Conservation (phyloP, 1,140 invertebrate species). For the Ptiloglossa arizonensis region DNA sequence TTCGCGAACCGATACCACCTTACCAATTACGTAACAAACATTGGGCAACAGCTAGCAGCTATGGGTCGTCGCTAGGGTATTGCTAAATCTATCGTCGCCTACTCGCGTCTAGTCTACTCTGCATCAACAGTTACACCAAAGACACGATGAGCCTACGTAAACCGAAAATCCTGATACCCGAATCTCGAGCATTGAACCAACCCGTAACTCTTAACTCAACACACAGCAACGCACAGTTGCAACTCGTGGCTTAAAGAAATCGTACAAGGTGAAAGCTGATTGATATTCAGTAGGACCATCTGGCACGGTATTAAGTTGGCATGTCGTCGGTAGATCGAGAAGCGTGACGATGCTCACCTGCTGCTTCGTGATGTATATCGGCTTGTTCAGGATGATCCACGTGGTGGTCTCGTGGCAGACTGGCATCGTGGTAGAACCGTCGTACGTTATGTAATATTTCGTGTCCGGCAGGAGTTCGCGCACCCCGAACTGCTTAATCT, state of each 20-base stretch:
- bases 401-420: conserved; percentile 96
- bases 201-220: no score
- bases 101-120: no score
- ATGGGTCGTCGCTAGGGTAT: no score
- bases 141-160: no score
- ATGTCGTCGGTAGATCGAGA: background rate
- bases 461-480: conserved; percentile 94
- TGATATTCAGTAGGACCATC: background rate
- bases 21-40: no score
- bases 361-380: conserved; percentile 97
- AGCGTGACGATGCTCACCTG: conserved; percentile 85
- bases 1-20: no score
- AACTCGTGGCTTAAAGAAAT: background rate
- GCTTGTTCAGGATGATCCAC: conserved; percentile 98
- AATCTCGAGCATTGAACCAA: no score
- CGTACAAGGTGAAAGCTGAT: background rate
- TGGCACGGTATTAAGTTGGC: background rate
- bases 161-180: no score
- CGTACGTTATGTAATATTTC: conserved; percentile 98
- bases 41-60: no score
- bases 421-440: conserved; percentile 97
- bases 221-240: no score
- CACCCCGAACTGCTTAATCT: conserved; percentile 91
- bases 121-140: no score
- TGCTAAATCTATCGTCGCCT: no score